Evolutionary conservation across 1,140 invertebrate species (phyloP).

Genomic region (Danaus melanippus): DNA sequence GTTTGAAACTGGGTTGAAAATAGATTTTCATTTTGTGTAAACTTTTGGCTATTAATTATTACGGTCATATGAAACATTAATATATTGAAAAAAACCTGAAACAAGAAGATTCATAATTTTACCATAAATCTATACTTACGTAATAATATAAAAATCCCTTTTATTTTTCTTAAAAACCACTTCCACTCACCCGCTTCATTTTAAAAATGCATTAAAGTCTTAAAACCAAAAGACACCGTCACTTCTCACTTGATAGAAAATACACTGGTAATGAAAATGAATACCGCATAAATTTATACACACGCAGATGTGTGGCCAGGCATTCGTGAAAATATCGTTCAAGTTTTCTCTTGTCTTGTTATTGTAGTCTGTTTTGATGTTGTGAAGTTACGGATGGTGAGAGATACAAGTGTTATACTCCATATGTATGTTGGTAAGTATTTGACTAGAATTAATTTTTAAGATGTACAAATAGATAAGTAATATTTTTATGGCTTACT

Average conservation of each 20-base stretch:
- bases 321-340: conserved; percentile 66
- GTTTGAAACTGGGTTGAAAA: conserved; percentile 52
- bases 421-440: too few species aligned
- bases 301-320: conserved; percentile 56
- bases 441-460: too few species aligned
- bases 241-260: conserved; percentile 53
- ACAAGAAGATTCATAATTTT: conserved; percentile 22
- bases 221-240: conserved; percentile 33
- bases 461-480: too few species aligned
- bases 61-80: conserved; percentile 29
- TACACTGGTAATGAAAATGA: conserved; percentile 69
- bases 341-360: conserved; percentile 43
- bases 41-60: conserved; percentile 28
- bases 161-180: conserved; percentile 27
- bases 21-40: conserved; percentile 38
- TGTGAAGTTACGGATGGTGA: neutral
- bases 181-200: conserved; percentile 65
- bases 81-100: conserved; percentile 47
- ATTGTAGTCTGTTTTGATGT: conserved; percentile 2
- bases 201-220: conserved; percentile 42
- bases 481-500: too few species aligned
- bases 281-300: conserved; percentile 70
- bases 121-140: conserved; percentile 24
- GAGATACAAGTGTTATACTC: too few species aligned
- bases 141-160: conserved; percentile 25